These are phyloP conservation scores for Yasuhikotakia modesta DNA, from an alignment of 2,797 vertebrate species.

Conservation along the genomic window DNA sequence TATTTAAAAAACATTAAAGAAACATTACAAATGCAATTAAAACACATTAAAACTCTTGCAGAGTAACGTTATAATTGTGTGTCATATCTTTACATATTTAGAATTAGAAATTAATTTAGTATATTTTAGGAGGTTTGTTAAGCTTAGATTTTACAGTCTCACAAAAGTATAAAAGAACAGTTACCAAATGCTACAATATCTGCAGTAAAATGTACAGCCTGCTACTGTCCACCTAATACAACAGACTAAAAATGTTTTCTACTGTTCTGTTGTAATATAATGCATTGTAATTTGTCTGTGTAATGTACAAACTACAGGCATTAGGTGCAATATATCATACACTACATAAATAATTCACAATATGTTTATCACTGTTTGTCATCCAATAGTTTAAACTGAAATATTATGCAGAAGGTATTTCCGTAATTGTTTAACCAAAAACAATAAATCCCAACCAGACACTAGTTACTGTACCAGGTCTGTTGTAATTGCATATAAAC, in stretches of 20 bases:
- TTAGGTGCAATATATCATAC: background rate
- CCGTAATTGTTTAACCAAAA: slow-evolving; percentile 3
- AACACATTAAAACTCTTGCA: too few species aligned
- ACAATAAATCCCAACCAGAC: background rate
- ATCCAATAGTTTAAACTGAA: slow-evolving; percentile 12
- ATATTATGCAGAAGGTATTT: background rate
- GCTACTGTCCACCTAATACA: background rate
- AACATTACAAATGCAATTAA: too few species aligned
- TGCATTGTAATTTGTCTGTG: background rate
- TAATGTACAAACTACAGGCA: background rate
- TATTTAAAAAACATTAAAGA: too few species aligned
- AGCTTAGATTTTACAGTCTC: background rate
- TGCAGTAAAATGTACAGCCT: background rate
- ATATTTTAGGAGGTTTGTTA: background rate
- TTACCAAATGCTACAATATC: background rate
- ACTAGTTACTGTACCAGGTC: background rate
- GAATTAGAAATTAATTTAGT: too few species aligned
- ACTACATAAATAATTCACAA: slow-evolving; percentile 3
- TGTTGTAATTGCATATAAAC: background rate
- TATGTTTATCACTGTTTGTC: background rate
- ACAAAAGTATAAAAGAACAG: background rate
- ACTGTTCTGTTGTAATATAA: slow-evolving; percentile 5
- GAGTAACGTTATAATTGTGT: background rate
- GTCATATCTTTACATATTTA: background rate
- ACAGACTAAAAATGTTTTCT: background rate